Percentiles rank a stretch among this genome's conserved stretches.
Conservation (phyloP, 1,140 invertebrate species). For the Mactra quadrangularis region DNA sequence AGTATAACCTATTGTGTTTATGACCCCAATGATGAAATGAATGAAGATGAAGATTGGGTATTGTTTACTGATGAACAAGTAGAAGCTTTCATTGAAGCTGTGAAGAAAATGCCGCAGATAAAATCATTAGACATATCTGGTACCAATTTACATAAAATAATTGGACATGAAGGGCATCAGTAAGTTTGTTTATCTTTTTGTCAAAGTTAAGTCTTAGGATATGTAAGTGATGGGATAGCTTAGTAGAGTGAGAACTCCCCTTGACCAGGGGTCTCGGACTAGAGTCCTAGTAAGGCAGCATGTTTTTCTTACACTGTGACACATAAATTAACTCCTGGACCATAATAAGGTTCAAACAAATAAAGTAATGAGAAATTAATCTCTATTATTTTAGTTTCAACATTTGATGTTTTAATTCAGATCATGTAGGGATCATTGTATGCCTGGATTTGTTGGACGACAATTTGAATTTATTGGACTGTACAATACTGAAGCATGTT, state of each 20-base stretch:
- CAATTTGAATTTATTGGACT: slow-evolving; percentile 24
- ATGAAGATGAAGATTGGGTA: background rate
- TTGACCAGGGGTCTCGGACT: no score
- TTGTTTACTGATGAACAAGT: slow-evolving; percentile 5
- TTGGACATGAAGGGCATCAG: background rate
- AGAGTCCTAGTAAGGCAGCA: no score
- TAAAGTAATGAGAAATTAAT: no score
- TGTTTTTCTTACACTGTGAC: no score
- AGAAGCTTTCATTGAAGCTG: slow-evolving; percentile 3
- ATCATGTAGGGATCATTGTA: slow-evolving; percentile 12
- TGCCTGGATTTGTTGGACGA: slow-evolving; percentile 21
- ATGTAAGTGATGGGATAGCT: no score
- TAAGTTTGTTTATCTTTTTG: background rate
- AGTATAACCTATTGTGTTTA: slow-evolving; percentile 9
- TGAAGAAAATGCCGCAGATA: slow-evolving; percentile 28
- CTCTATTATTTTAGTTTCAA: no score
- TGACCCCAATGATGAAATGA: background rate
- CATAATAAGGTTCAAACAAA: no score
- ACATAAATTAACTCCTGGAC: no score
- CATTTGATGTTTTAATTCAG: no score
- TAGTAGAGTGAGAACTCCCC: no score
- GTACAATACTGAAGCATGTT: slow-evolving; percentile 23
- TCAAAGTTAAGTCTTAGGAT: no score
- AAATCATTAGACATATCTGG: slow-evolving; percentile 39
- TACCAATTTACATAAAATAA: slow-evolving; percentile 40